Evolutionary conservation across 2,888 invertebrate species (phyloP).

Genomic region (Peribatodes rhomboidaria): DNA sequence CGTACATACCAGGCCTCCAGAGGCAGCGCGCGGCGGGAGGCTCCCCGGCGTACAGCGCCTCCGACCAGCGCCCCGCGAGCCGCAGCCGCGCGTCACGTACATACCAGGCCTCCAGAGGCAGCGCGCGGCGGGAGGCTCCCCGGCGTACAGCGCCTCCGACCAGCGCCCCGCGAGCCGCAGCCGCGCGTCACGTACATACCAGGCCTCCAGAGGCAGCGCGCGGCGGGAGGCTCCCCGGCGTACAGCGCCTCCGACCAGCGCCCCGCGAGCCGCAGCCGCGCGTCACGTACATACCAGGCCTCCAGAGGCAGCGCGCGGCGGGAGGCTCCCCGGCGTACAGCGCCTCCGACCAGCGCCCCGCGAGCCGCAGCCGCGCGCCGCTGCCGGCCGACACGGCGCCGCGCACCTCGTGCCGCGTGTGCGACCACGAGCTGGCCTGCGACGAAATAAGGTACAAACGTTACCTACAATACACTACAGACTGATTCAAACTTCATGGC

Average conservation of each 20-base stretch:
- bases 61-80: constrained; percentile 93
- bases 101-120: constrained; percentile 88
- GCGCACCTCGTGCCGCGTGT: constrained; percentile 91
- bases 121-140: constrained; percentile 89
- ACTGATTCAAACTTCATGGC: no score
- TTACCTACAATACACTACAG: no score
- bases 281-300: constrained; percentile 53
- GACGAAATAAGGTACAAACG: background rate
- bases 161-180: constrained; percentile 90
- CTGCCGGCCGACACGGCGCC: constrained; percentile 87
- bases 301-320: constrained; percentile 91
- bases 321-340: constrained; percentile 91
- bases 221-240: constrained; percentile 90
- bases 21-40: constrained; percentile 90
- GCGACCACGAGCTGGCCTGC: constrained; percentile 92
- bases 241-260: constrained; percentile 94
- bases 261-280: constrained; percentile 85
- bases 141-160: constrained; percentile 93
- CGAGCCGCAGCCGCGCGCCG: constrained; percentile 86
- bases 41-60: constrained; percentile 91
- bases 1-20: constrained; percentile 81
- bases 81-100: constrained; percentile 80
- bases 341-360: constrained; percentile 94
- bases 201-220: constrained; percentile 89
- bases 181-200: constrained; percentile 52